phyloP scores from a whole-genome alignment of 2,797 vertebrate species.

The Sciurus vulgaris region DNA sequence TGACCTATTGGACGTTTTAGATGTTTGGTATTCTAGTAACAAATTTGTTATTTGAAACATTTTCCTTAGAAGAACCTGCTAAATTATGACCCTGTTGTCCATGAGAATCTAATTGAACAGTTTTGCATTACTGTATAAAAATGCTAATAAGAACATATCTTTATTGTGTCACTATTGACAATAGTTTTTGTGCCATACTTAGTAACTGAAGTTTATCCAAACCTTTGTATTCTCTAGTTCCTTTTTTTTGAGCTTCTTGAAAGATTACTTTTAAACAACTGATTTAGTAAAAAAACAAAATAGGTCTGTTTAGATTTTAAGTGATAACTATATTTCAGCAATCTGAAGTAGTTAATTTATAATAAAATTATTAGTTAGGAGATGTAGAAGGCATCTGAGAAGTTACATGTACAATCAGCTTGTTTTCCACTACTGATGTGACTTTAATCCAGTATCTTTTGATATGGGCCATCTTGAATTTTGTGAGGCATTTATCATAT shows the following conservation, averaged over 20 bases:
- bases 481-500: conserved; percentile 74
- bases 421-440: conserved; percentile 76
- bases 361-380: conserved; percentile 18
- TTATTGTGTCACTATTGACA: conserved; percentile 30
- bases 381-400: conserved; percentile 47
- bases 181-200: conserved; percentile 14
- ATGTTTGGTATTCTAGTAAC: conserved; percentile 70
- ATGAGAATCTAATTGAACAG: conserved; percentile 27
- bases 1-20: conserved; percentile 53
- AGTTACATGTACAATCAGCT: conserved; percentile 44
- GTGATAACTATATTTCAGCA: conserved; percentile 12
- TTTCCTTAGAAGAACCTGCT: conserved; percentile 47
- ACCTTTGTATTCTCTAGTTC: conserved; percentile 72
- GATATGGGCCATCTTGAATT: conserved; percentile 58
- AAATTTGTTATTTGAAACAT: conserved; percentile 58
- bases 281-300: conserved; percentile 64
- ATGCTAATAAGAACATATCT: neutral
- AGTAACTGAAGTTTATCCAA: conserved; percentile 64
- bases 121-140: conserved; percentile 53
- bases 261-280: conserved; percentile 74
- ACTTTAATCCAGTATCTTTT: conserved; percentile 81
- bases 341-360: conserved; percentile 26
- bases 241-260: conserved; percentile 68
- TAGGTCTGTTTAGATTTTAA: neutral
- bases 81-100: conserved; percentile 51